Evolutionary conservation across 2,113 vertebrate genomes (phyloP), one percentile per base, ranked within the genome.

Genomic region (Aspiorhynchus laticeps): DNA sequence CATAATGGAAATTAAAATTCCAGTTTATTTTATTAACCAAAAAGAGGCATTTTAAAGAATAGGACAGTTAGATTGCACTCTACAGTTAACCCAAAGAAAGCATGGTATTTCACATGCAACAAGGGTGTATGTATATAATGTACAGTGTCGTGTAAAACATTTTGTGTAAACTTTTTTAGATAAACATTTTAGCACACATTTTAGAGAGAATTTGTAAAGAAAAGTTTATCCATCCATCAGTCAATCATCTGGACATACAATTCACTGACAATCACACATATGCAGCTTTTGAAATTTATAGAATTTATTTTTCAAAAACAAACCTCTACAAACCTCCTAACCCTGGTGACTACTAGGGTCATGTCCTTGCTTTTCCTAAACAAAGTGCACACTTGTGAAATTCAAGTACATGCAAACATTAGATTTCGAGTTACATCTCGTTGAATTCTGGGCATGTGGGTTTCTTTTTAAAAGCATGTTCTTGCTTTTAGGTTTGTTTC

Each of bases 401-500:
- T 75, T 26, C 11, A 61, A 26, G 33, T 24, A 36, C 51, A 36
- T 38, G 48, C 5, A 3, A 6, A 80, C 31, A n/a, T 56, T 33
- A 7, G 19, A 33, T 26, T n/a, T 61, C 41, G 12, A 17, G 53
- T 61, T 24, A 11, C 9, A 56, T n/a, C 17, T 61, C 56, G 63
- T 61, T 80, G 21, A 63, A 61, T 43, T 80, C 33, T 80, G 4
- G 8, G 24, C 24, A 80, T 17, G 53, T 41, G 11, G 33, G 11
- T 21, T 63, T 61, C 12, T 41, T 80, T 36, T 17, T 61, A 1
- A 80, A 80, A 41, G 24, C 21, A 61, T 31, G 61, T 11, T 4
- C 41, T 82, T 48, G 41, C 63, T 82, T 82, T 65, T 69, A 24
- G 59, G 38, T 46, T n/a, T 81, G 7, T 61, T 65, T 80, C 77